Conservation (phyloP, 1,140 invertebrate genomes). For the Popillia japonica region DNA sequence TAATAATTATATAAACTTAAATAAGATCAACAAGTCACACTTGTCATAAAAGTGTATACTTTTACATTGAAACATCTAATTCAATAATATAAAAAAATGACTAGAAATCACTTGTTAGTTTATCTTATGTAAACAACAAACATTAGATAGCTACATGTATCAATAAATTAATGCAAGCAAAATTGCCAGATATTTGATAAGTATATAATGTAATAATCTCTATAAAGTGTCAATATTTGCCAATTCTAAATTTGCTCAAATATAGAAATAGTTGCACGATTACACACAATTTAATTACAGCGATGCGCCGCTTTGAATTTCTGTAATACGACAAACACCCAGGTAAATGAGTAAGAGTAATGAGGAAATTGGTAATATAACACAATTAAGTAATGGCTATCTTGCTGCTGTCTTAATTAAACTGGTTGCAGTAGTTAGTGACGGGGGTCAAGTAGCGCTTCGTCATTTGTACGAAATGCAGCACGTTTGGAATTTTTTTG, state of each 20-base stretch:
- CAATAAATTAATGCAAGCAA: background rate
- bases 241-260: background rate
- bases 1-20: too few relatives aligned
- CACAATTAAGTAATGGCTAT: background rate
- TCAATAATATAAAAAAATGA: too few relatives aligned
- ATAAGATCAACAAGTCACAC: too few relatives aligned
- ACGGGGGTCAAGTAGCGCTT: background rate
- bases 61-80: too few relatives aligned
- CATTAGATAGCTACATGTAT: background rate
- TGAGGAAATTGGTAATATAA: constrained; percentile 15
- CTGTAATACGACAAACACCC: constrained; percentile 1
- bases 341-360: background rate
- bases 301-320: background rate
- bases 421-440: background rate
- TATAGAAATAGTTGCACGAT: background rate
- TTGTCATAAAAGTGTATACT: too few relatives aligned
- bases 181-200: background rate
- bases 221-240: constrained; percentile 5
- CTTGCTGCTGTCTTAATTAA: constrained; percentile 9
- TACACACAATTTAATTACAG: background rate
- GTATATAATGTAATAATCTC: constrained; percentile 2
- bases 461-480: background rate
- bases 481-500: background rate
- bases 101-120: too few relatives aligned
- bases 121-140: too few relatives aligned